phyloP scores from a whole-genome alignment of 2,113 vertebrate species.

The Elachura formosa region DNA sequence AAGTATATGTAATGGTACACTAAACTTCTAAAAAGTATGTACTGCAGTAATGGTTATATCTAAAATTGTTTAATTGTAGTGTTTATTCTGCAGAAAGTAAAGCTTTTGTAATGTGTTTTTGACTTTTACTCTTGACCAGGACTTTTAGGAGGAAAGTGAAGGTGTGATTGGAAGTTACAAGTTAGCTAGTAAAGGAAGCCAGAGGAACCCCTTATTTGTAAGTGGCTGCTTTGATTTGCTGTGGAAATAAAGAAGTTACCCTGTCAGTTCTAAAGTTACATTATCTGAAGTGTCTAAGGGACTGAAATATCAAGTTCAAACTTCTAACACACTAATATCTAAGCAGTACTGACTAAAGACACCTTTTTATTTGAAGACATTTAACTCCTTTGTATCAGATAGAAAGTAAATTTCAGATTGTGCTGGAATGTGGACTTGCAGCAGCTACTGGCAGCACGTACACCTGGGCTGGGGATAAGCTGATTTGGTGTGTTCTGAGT shows the following conservation, averaged over 20 bases:
- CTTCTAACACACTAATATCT: background rate
- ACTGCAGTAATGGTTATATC: background rate
- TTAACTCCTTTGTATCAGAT: background rate
- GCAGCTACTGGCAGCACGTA: fast-evolving
- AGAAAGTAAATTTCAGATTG: background rate
- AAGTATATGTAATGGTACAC: background rate
- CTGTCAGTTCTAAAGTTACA: background rate
- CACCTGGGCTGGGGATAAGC: background rate
- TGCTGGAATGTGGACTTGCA: background rate
- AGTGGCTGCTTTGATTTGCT: background rate
- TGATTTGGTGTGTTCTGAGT: background rate
- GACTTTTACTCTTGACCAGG: background rate
- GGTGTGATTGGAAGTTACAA: background rate
- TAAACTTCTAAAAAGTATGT: background rate
- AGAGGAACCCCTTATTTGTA: background rate
- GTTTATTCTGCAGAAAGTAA: background rate
- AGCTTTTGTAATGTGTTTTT: background rate
- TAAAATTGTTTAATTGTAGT: background rate
- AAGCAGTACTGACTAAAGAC: background rate
- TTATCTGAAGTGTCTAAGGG: background rate
- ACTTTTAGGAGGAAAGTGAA: background rate
- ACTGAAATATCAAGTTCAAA: background rate
- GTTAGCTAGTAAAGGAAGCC: background rate
- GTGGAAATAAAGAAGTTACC: background rate
- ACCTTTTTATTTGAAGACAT: background rate